phyloP scores from a whole-genome alignment of 2,113 vertebrate genomes.

The Rhabdornis inornatus region DNA sequence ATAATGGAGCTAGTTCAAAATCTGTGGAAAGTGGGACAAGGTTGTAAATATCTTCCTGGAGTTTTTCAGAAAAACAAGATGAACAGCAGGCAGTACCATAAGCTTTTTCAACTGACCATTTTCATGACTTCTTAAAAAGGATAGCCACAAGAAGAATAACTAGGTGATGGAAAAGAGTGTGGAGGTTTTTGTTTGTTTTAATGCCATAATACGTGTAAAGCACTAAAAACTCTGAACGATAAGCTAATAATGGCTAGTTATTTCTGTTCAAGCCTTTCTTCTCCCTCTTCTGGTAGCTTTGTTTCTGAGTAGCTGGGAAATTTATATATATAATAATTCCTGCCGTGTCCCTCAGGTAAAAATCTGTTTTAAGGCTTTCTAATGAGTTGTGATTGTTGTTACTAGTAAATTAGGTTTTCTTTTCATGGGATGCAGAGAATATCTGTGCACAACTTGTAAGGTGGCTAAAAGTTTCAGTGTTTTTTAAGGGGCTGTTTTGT shows the following conservation, averaged over 20 bases:
- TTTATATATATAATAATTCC: background rate
- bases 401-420: background rate
- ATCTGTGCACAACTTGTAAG: background rate
- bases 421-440: background rate
- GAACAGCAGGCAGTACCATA: background rate
- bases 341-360: background rate
- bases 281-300: background rate
- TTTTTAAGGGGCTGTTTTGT: background rate
- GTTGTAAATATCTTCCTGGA: background rate
- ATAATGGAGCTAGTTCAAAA: background rate
- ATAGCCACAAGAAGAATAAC: background rate
- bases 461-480: background rate
- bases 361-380: background rate
- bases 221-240: background rate
- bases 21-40: background rate
- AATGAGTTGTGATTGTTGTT: background rate
- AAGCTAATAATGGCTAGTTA: background rate
- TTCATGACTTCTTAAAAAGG: background rate
- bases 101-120: background rate
- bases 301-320: background rate
- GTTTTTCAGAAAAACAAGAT: background rate
- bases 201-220: background rate
- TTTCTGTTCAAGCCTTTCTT: background rate
- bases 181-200: background rate
- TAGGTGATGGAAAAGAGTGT: background rate